These are phyloP conservation scores for Triplophysa yarkandensis DNA, from an alignment of 2,797 vertebrate species.

Conservation along the genomic window DNA sequence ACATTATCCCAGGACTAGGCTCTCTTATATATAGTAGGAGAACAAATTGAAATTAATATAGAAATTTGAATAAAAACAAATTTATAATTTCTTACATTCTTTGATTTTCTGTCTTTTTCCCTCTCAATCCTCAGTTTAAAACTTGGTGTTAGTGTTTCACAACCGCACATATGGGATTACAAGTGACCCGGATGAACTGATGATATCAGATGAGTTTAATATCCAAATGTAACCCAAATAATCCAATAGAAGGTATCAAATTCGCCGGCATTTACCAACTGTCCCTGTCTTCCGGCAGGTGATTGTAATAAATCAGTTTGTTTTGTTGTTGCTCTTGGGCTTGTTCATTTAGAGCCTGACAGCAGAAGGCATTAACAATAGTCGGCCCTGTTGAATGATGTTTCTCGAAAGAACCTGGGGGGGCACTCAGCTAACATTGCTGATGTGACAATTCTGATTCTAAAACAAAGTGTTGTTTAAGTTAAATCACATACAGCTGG, in stretches of 20 bases:
- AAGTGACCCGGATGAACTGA: neutral
- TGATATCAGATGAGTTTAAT: neutral
- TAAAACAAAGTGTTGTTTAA: conserved; percentile 20
- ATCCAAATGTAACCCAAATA: neutral
- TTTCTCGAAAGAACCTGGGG: conserved; percentile 32
- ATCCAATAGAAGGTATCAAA: conserved; percentile 3
- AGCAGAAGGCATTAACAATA: conserved; percentile 42
- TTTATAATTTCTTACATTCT: no score
- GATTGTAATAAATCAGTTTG: conserved; percentile 38
- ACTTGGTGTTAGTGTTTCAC: no score
- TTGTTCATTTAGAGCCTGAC: conserved; percentile 46
- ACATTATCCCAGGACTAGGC: neutral
- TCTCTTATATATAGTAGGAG: no score
- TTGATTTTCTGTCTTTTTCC: no score
- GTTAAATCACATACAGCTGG: conserved; percentile 46
- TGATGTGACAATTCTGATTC: conserved; percentile 39
- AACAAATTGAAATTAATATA: no score
- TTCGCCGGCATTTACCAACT: conserved; percentile 3
- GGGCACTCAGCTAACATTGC: conserved; percentile 20
- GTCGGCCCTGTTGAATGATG: conserved; percentile 40
- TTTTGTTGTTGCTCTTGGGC: conserved; percentile 35
- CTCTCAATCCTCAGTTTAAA: neutral
- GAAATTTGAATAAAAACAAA: no score
- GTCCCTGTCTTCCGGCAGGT: conserved; percentile 14
- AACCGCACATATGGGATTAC: neutral